Base-by-base conservation (phyloP, 1,140 invertebrate species). In the Drosophila watanabei region DNA sequence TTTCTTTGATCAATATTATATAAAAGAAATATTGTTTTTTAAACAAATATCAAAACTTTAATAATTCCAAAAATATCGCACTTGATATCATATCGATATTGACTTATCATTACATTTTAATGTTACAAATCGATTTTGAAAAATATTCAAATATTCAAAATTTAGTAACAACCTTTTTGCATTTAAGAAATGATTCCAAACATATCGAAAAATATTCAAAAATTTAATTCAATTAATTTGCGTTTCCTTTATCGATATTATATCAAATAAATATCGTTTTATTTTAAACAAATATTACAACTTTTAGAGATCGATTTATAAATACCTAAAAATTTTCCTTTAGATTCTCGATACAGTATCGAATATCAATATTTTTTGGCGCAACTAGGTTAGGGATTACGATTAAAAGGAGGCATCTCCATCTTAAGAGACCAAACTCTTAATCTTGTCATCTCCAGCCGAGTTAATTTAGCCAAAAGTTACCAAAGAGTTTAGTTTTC, bases 331-430 rank as follows among this genome's bases (percentile, higher is more conserved):
- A n/a, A 10, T 43, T 16, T 16, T 39, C 7, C 13, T 16, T 16
- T 5, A 13, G 11, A 39, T 16, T 16, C 2, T 39, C 14, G 41
- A 43, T 43, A 43, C 4, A 43, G 3, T 18, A 43, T 43, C 8
- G n/a, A n/a, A 3, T n/a, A 43, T n/a, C 9, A 0, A 43, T 43
- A n/a, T 43, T 14, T 8, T 24, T 6, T 7, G 18, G 43, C 41
- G 9, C n/a, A 0, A 3, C 4, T 18, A 18, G 1, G 41, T 1
- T 18, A 18, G 4, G 41, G 10, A 0, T 10, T n/a, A n/a, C 0
- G 2, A 30, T 49, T 7, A 16, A 28, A 30, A 49, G 8, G 14
- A 49, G 39, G 11, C 3, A 2, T 18, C 43, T 46, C 5, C 45
- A 10, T 20, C 4, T 37, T 6, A 51, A n/a, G 2, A 10, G 24